Evolutionary conservation across 2,888 invertebrate species (phyloP), one percentile per base, ranked within the genome.

Genomic region (Tetragonisca angustula): DNA sequence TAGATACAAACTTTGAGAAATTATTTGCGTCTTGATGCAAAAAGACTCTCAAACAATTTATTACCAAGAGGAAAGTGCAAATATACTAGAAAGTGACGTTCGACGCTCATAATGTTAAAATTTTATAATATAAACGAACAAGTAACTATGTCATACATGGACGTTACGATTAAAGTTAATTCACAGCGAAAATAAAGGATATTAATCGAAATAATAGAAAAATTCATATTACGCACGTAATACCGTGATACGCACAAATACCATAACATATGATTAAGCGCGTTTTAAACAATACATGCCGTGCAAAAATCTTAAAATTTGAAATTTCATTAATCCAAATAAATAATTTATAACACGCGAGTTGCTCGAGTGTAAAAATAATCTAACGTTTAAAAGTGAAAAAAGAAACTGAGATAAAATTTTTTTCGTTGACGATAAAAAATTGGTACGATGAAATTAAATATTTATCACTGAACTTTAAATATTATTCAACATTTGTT

Each of bases 281-380:
- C 43, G 9, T 43, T 9, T 43, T 9, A 43, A 43, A 43, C 43
- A 43, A 43, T 43, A 36, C 15, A 15, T n/a, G 15, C 17, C 36
- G 15, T 4, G 0, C 36, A 21, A 5, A 54, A 5, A 21, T 56
- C 52, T 19, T 17, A 4, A n/a, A 15, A 65, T 15, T n/a, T 17
- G 5, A n/a, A 24, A 50, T n/a, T 67, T 24, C 19, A 3, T 32
- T 24, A 50, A 36, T 4, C 2, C 4, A 19, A 50, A 50, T 9
- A 68, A 72, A 27, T 80, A 62, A 79, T 76, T 54, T 69, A 11
- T 24, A 43, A 24, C 67, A 61, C 52, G 59, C 21, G 65, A n/a
- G 21, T 50, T 70, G 15, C 24, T 36, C 17, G 3, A 49, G 4
- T 15, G 13, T 17, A 21, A 17, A 61, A 4, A 61, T 61, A 56